Conservation (phyloP, 2,797 vertebrate species). For the Peromyscus eremicus region DNA sequence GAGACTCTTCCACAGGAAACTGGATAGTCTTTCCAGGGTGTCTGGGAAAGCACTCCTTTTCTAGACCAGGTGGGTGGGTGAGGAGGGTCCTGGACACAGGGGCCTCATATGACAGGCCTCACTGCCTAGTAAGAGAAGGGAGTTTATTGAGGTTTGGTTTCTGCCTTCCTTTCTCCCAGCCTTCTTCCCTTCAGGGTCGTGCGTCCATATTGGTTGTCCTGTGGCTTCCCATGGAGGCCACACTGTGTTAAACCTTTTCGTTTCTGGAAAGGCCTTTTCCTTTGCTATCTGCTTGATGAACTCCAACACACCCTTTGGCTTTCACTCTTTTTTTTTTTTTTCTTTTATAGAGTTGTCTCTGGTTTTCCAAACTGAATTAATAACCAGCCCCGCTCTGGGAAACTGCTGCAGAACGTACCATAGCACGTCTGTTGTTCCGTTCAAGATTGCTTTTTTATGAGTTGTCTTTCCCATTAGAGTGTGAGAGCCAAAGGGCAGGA, state of each 20-base stretch:
- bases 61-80: not conserved
- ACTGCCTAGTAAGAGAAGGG: not conserved
- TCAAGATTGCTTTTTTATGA: conserved; percentile 68
- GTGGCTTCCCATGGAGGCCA: not conserved
- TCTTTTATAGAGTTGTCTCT: conserved; percentile 49
- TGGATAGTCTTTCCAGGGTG: not conserved
- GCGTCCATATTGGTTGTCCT: not conserved
- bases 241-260: not conserved
- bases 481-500: not conserved
- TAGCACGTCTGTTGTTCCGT: not conserved
- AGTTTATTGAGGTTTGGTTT: not conserved
- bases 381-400: not conserved
- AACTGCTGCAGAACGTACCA: not conserved
- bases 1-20: not conserved
- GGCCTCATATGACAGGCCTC: not conserved
- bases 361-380: conserved; percentile 67
- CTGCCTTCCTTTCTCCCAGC: not conserved
- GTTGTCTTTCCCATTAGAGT: conserved; percentile 51
- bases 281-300: conserved; percentile 19
- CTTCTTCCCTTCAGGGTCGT: accelerated
- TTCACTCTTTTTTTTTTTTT: not conserved
- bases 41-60: not conserved
- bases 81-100: not conserved
- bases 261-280: conserved; percentile 25
- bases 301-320: not conserved